Percentiles rank a stretch among this genome's conserved stretches.
Conservation (phyloP, 2,888 invertebrate genomes). For the Eumacrocentrus americanus region DNA sequence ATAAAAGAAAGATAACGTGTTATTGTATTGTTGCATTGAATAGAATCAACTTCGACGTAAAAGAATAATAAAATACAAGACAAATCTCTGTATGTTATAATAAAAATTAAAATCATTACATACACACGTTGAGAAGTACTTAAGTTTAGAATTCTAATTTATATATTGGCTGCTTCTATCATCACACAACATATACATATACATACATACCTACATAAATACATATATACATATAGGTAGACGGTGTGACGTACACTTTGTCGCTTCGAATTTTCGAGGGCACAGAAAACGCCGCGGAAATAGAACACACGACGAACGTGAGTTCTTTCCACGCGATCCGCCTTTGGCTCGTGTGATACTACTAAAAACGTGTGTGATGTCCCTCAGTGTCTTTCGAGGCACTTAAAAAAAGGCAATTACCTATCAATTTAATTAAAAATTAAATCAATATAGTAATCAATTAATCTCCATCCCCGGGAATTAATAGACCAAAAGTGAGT, state of each 20-base stretch:
- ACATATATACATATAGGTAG: not conserved
- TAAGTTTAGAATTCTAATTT: not conserved
- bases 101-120: too few relatives aligned
- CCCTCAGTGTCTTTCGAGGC: not conserved
- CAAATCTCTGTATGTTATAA: not conserved
- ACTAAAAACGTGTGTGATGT: not conserved
- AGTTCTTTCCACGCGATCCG: not conserved
- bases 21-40: constrained; percentile 50
- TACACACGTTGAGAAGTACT: too few relatives aligned
- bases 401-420: not conserved
- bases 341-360: not conserved
- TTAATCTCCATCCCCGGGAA: too few relatives aligned
- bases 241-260: constrained; percentile 4
- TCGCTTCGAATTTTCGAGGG: constrained; percentile 14
- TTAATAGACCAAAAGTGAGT: too few relatives aligned
- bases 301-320: constrained; percentile 11
- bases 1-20: constrained; percentile 15
- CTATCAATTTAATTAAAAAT: too few relatives aligned
- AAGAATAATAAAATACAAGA: constrained; percentile 26
- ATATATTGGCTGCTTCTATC: not conserved
- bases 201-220: not conserved
- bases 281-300: constrained; percentile 3
- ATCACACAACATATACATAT: not conserved
- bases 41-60: constrained; percentile 53
- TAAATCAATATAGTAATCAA: too few relatives aligned